phyloP scores from a whole-genome alignment of 2,888 invertebrate species.

The Gymnosoma rotundatum region DNA sequence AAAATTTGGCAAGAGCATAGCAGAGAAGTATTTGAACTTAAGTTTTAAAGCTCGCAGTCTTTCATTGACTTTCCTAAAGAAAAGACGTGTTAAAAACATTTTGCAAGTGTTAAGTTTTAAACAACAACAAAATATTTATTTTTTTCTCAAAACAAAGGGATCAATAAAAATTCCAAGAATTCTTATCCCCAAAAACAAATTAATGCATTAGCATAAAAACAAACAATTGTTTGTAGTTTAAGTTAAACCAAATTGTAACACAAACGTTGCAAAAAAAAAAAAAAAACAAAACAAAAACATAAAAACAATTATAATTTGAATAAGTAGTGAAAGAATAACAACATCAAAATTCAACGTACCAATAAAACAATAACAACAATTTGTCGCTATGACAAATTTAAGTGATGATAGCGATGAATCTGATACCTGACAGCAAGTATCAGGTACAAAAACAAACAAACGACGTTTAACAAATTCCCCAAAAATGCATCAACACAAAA shows the following conservation, averaged over 20 bases:
- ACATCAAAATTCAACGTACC: too few species aligned
- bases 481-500: too few species aligned
- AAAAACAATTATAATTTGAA: neutral
- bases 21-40: too few species aligned
- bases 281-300: neutral
- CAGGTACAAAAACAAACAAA: constrained; percentile 12
- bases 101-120: neutral
- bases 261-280: neutral
- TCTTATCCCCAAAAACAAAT: constrained; percentile 5
- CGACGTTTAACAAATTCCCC: too few species aligned
- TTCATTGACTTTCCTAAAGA: neutral
- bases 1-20: too few species aligned
- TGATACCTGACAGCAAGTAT: constrained; percentile 10
- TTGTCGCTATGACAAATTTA: constrained; percentile 16
- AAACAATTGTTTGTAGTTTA: neutral
- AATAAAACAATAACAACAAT: neutral
- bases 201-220: neutral
- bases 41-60: too few species aligned
- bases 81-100: constrained; percentile 2
- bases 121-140: neutral
- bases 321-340: neutral
- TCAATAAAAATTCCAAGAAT: neutral
- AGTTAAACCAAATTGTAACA: too few species aligned
- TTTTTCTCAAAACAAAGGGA: neutral
- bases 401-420: constrained; percentile 20